Percentiles rank a stretch among this genome's conserved stretches.
Evolutionary conservation across 2,888 invertebrate species (phyloP).

Genomic region (Cremastinae sp.): DNA sequence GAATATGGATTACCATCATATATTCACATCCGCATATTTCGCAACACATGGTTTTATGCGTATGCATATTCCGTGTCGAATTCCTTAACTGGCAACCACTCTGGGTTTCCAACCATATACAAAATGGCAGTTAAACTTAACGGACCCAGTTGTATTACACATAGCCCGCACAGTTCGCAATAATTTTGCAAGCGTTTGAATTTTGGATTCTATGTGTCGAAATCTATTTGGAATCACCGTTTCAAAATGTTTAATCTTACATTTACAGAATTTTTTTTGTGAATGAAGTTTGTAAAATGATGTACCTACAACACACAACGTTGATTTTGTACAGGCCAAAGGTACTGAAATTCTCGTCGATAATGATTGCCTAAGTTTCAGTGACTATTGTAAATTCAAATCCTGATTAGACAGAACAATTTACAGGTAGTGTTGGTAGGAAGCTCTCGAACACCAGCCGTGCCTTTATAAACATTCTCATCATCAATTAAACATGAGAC

Average conservation of each 20-base stretch:
- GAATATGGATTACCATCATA: too few relatives aligned
- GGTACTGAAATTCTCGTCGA: constrained; percentile 7
- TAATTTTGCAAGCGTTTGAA: constrained; percentile 37
- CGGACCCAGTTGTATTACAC: constrained; percentile 39
- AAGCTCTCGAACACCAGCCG: constrained; percentile 28
- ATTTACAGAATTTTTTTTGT: too few relatives aligned
- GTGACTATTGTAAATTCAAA: constrained; percentile 42
- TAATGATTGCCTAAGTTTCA: constrained; percentile 28
- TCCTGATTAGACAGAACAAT: constrained; percentile 46
- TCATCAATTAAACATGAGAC: constrained; percentile 51
- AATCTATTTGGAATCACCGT: too few relatives aligned
- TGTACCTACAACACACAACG: background rate
- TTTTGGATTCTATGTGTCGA: constrained; percentile 17
- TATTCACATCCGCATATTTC: constrained; percentile 3
- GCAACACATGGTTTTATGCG: constrained; percentile 26
- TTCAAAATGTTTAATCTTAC: too few relatives aligned
- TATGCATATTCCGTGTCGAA: constrained; percentile 45
- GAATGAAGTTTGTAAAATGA: too few relatives aligned
- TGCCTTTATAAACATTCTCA: constrained; percentile 51
- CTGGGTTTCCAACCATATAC: constrained; percentile 1
- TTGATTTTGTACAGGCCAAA: background rate
- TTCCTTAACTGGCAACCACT: constrained; percentile 38
- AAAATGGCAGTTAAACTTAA: constrained; percentile 42
- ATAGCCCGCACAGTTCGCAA: constrained; percentile 31
- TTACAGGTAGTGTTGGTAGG: constrained; percentile 31